Conservation (phyloP, 2,888 invertebrate species). For the Tridacna crocea region DNA sequence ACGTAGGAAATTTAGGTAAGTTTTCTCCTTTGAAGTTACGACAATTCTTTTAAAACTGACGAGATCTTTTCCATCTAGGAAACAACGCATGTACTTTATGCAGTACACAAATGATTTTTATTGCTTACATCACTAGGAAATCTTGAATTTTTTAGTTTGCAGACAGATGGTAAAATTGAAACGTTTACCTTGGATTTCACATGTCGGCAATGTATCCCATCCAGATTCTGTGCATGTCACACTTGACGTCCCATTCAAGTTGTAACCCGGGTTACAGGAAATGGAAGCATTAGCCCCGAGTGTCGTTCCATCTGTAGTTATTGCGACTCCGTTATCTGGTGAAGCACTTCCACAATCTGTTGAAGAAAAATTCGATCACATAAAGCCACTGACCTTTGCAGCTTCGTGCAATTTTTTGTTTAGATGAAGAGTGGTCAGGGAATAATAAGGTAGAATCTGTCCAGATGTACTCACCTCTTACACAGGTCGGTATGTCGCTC, state of each 20-base stretch:
- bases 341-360: background rate
- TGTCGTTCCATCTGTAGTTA: background rate
- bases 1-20: background rate
- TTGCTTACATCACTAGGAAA: too few relatives aligned
- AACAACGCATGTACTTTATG: too few relatives aligned
- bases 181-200: too few relatives aligned
- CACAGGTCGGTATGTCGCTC: background rate
- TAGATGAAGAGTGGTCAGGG: too few relatives aligned
- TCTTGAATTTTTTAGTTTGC: too few relatives aligned
- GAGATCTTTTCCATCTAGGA: too few relatives aligned
- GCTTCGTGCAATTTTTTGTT: too few relatives aligned
- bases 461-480: background rate
- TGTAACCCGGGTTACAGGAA: constrained; percentile 8
- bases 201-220: constrained; percentile 4
- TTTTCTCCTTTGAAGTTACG: too few relatives aligned
- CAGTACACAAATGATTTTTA: too few relatives aligned
- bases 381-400: too few relatives aligned
- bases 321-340: background rate
- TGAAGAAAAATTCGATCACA: background rate
- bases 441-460: background rate
- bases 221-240: constrained; percentile 20
- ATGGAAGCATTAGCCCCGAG: constrained; percentile 5
- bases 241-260: background rate
- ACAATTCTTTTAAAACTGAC: too few relatives aligned
- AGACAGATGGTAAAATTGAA: too few relatives aligned